A percentile compares a stretch with the other conserved stretches of the same genome.
Conservation (phyloP, 2,888 invertebrate species). For the Orchesella flavescens region DNA sequence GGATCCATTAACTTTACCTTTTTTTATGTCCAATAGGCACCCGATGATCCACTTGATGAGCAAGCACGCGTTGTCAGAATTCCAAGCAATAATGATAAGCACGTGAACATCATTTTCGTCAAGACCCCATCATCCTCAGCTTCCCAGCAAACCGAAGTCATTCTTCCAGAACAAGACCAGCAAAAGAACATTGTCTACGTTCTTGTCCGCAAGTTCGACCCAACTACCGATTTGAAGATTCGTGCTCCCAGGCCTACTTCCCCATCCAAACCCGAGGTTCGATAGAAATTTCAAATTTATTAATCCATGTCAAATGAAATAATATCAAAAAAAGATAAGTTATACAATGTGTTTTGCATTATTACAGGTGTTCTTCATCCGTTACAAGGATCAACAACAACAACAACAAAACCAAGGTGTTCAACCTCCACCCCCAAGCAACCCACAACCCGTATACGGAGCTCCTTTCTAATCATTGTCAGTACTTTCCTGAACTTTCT, state of each 20-base stretch:
- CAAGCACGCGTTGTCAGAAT: conserved; percentile 60
- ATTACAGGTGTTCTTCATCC: conserved; percentile 56
- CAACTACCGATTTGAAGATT: conserved; percentile 37
- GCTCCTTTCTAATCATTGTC: conserved; percentile 35
- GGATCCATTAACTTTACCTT: no score
- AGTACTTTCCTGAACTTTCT: not conserved
- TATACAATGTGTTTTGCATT: not conserved
- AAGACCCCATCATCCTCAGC: conserved; percentile 50
- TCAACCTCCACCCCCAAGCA: conserved; percentile 35
- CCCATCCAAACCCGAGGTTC: conserved; percentile 55
- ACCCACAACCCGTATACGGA: conserved; percentile 40
- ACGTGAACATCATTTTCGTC: conserved; percentile 60
- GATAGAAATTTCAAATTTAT: not conserved
- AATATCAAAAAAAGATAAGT: not conserved
- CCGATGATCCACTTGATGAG: conserved; percentile 62
- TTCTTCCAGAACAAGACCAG: conserved; percentile 52
- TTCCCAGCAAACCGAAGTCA: conserved; percentile 47
- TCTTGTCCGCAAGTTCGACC: conserved; percentile 50
- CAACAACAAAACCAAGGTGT: conserved; percentile 4
- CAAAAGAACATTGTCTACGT: conserved; percentile 60
- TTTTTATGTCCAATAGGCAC: conserved; percentile 60
- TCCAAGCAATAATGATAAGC: conserved; percentile 49
- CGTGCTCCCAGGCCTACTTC: conserved; percentile 45
- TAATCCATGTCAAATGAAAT: not conserved
- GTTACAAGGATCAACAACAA: conserved; percentile 38